phyloP scores from a whole-genome alignment of 2,888 invertebrate species.

The Uloborus plumipes region DNA sequence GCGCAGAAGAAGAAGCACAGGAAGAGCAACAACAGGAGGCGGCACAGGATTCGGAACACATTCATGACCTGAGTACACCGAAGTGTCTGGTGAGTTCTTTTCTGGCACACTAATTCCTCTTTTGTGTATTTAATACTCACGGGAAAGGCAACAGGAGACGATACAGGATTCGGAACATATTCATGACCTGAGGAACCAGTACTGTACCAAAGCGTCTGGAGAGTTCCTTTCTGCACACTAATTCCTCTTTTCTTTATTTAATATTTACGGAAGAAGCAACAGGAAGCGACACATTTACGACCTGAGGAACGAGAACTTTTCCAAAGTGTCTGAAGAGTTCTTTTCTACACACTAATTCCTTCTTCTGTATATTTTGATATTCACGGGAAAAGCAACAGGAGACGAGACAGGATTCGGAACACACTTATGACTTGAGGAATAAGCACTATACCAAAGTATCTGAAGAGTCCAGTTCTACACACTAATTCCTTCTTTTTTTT shows the following conservation, averaged over 20 bases:
- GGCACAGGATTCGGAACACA: slow-evolving; percentile 28
- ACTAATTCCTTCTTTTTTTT: too few species aligned
- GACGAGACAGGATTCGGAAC: slow-evolving; percentile 5
- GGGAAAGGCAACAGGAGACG: slow-evolving; percentile 7
- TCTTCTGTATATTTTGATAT: too few species aligned
- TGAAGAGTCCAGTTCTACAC: too few species aligned
- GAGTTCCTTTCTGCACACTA: background rate
- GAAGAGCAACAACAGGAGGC: slow-evolving; percentile 43
- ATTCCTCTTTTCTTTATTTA: background rate
- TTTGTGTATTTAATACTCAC: background rate
- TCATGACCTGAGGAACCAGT: background rate
- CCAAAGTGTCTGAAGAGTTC: too few species aligned
- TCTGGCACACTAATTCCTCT: too few species aligned
- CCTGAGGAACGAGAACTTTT: background rate
- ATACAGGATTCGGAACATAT: slow-evolving; percentile 7
- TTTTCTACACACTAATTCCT: too few species aligned
- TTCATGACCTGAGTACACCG: slow-evolving; percentile 40
- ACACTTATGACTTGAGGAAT: background rate
- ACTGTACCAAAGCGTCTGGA: background rate
- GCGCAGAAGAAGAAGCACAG: slow-evolving; percentile 41
- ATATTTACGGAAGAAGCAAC: background rate
- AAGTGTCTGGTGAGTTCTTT: too few species aligned
- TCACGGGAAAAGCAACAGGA: slow-evolving; percentile 8
- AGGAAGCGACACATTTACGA: slow-evolving; percentile 35
- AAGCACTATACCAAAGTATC: background rate